Percentiles rank a stretch among this genome's conserved stretches.
phyloP scores from a whole-genome alignment of 2,113 vertebrate species.

The Coregonus clupeaformis region DNA sequence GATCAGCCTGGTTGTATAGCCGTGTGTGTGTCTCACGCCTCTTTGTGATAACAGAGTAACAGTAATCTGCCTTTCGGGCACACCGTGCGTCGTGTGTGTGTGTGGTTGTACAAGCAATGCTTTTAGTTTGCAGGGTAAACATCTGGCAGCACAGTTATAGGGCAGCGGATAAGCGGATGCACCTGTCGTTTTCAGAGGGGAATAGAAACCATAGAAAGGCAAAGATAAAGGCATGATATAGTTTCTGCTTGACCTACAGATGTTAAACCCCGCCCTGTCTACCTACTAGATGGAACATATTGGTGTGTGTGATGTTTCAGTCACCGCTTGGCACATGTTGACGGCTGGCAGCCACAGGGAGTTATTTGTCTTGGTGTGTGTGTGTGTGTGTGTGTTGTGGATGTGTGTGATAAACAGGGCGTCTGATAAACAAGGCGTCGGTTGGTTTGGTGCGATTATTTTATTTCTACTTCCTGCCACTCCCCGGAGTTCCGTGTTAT shows the following conservation, averaged over 20 bases:
- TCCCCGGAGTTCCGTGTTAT: not conserved
- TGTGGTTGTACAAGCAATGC: not conserved
- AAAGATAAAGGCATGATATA: not conserved
- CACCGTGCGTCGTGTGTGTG: not conserved
- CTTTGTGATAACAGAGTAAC: too few species aligned
- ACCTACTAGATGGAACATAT: too few species aligned
- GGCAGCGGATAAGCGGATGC: not conserved
- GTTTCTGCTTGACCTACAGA: not conserved
- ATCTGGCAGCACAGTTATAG: not conserved
- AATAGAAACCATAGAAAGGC: not conserved
- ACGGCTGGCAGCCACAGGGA: too few species aligned
- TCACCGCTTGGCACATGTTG: too few species aligned
- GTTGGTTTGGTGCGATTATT: not conserved
- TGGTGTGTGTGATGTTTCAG: too few species aligned
- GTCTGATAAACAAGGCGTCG: slow-evolving; percentile 3
- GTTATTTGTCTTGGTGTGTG: too few species aligned
- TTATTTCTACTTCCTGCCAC: not conserved
- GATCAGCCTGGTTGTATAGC: not conserved
- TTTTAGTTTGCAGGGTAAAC: slow-evolving; percentile 1
- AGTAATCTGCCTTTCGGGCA: not conserved
- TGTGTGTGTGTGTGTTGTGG: not conserved
- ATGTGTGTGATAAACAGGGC: too few species aligned
- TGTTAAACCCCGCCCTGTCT: too few species aligned
- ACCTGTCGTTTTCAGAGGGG: not conserved
- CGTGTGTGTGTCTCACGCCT: not conserved